phyloP scores from a whole-genome alignment of 2,888 invertebrate species.

The Yponomeuta cagnagella region DNA sequence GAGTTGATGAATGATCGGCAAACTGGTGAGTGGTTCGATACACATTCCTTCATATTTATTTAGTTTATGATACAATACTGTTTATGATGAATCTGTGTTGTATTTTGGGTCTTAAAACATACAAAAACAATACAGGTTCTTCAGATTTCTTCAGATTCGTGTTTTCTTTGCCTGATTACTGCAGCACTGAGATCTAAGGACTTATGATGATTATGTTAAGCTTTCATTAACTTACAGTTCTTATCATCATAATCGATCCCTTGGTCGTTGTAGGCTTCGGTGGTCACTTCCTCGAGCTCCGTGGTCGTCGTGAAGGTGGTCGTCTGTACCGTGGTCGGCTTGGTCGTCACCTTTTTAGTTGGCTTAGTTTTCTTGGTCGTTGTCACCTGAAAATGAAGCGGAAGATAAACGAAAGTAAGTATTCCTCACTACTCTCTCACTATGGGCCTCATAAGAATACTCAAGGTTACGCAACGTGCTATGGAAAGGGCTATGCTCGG shows the following conservation, averaged over 20 bases:
- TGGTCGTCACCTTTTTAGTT: constrained; percentile 47
- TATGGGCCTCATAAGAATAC: too few relatives aligned
- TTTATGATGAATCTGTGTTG: too few relatives aligned
- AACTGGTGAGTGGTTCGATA: too few relatives aligned
- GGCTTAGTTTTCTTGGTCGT: constrained; percentile 58
- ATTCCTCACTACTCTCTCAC: background rate
- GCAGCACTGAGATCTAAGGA: background rate
- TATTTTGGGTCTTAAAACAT: too few relatives aligned
- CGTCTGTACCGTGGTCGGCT: constrained; percentile 38
- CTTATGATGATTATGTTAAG: background rate
- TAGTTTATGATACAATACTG: too few relatives aligned
- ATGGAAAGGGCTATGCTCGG: too few relatives aligned
- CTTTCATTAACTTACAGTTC: constrained; percentile 44
- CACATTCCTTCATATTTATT: too few relatives aligned
- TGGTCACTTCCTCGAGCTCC: constrained; percentile 52
- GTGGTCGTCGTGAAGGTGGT: constrained; percentile 47
- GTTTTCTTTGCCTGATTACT: background rate
- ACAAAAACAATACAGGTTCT: too few relatives aligned
- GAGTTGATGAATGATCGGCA: too few relatives aligned
- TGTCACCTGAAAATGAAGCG: constrained; percentile 45
- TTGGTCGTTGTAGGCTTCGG: constrained; percentile 52
- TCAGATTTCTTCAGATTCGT: too few relatives aligned
- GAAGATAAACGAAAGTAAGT: background rate
- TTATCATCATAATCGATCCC: constrained; percentile 53
- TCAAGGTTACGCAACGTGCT: too few relatives aligned